A percentile compares a stretch with the other conserved stretches of the same genome.
Evolutionary conservation across 2,113 vertebrate species (phyloP).

Genomic region (Menidia beryllina): DNA sequence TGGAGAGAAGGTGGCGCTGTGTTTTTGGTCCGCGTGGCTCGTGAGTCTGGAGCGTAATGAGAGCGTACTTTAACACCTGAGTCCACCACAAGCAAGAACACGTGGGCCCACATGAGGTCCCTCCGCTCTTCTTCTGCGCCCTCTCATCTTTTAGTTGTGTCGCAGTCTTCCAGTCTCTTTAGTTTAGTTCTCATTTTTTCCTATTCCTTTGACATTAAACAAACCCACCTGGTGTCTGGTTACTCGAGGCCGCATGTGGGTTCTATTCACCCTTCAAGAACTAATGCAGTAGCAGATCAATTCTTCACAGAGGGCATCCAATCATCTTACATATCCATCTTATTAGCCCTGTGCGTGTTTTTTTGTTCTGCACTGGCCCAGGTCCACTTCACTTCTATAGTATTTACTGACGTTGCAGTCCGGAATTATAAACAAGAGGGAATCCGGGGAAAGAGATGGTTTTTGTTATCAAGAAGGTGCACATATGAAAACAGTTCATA

Average conservation of each 20-base stretch:
- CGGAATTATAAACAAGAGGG: background rate
- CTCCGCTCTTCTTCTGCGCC: conserved; percentile 49
- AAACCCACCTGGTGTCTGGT: conserved; percentile 62
- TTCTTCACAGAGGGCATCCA: conserved; percentile 41
- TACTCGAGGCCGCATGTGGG: conserved; percentile 34
- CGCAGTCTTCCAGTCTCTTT: conserved; percentile 73
- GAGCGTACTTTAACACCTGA: conserved; percentile 90
- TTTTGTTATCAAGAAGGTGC: background rate
- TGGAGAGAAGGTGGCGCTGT: conserved; percentile 43
- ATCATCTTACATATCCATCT: conserved; percentile 22
- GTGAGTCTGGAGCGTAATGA: conserved; percentile 83
- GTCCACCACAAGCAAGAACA: conserved; percentile 67
- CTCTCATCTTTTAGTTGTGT: conserved; percentile 79
- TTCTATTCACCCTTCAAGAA: conserved; percentile 30
- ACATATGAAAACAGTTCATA: background rate
- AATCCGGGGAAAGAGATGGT: background rate
- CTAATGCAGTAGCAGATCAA: conserved; percentile 24
- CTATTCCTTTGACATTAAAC: conserved; percentile 57
- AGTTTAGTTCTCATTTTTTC: conserved; percentile 42
- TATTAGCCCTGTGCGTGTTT: conserved; percentile 14
- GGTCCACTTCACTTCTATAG: conserved; percentile 16
- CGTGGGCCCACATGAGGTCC: conserved; percentile 17
- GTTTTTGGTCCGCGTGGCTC: conserved; percentile 64
- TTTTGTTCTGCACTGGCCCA: conserved; percentile 19
- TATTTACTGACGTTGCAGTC: conserved; percentile 7